These are phyloP conservation scores for Cheilosia grossa DNA, from an alignment of 2,888 invertebrate species.

Conservation along the genomic window DNA sequence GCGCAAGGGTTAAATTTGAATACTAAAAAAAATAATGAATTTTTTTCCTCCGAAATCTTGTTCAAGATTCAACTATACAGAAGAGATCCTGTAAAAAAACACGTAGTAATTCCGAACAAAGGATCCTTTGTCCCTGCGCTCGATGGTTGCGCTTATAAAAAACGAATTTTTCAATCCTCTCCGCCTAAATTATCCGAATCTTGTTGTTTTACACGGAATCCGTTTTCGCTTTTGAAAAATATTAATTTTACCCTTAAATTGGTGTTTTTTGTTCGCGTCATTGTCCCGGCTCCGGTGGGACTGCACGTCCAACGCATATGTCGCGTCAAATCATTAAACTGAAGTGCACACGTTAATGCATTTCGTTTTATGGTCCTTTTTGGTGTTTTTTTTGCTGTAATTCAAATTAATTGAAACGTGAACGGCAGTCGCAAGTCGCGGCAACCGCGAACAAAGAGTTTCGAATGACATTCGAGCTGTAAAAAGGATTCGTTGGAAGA, in stretches of 20 bases:
- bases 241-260: constrained; percentile 68
- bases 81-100: constrained; percentile 44
- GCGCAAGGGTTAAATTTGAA: constrained; percentile 73
- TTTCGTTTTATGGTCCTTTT: constrained; percentile 44
- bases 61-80: constrained; percentile 43
- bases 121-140: constrained; percentile 53
- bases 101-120: constrained; percentile 62
- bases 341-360: constrained; percentile 70
- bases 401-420: constrained; percentile 74
- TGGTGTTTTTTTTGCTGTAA: constrained; percentile 36
- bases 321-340: constrained; percentile 71
- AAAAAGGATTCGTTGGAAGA: constrained; percentile 28
- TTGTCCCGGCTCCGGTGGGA: constrained; percentile 25
- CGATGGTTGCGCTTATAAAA: constrained; percentile 50
- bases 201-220: constrained; percentile 57
- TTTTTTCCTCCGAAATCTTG: constrained; percentile 52
- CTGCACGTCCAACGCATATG: constrained; percentile 72
- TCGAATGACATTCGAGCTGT: constrained; percentile 57
- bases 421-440: constrained; percentile 45
- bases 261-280: constrained; percentile 58
- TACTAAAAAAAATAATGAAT: constrained; percentile 16
- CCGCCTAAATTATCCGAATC: constrained; percentile 42
- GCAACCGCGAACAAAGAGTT: constrained; percentile 66
- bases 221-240: constrained; percentile 30
- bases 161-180: constrained; percentile 47